Base-by-base conservation (phyloP, 2,888 invertebrate species). In the Rutpela maculata region DNA sequence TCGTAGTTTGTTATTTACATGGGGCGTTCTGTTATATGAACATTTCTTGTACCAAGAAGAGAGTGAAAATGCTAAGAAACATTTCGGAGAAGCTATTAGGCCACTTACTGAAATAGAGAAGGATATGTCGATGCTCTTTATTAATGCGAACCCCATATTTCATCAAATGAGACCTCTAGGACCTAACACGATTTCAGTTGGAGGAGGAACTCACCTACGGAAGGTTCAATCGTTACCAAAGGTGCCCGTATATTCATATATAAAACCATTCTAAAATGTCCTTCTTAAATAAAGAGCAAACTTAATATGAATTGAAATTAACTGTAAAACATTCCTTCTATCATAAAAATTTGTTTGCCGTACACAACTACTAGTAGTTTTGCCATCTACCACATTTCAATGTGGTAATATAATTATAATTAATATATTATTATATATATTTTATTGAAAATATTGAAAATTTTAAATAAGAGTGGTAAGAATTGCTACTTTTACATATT, bases 91-190 rank as follows among this genome's bases (percentile, higher is more conserved):
- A 19, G 77, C 83, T 67, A 78, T 84, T 56, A 75, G 85, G 26
- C 50, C 26, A n/a, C 55, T 87, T 12, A 43, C 71, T 1, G 85
- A 86, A 11, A 81, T 87, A 1, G 81, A 84, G 57, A 81, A 78
- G 73, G 85, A 84, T 70, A 79, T 86, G 81, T 72, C 71, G 15
- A 67, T 78, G 26, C 59, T 86, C 6, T 85, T 87, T 76, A 68
- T 84, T 12, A 86, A 84, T 76, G 78, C 74, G 0, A 86, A 87
- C 76, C 84, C 84, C n/a, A 70, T 83, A 19, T 80, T 86, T 60
- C 81, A 84, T 68, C 78, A 78, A 26, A 70, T 84, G 7, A 83
- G 84, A 67, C 84, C 87, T 1, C 62, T 81, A 15, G 80, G 84
- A 12, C 85, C 84, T 12, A 83, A 80, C 55, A 82, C 86, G 17